Evolutionary conservation across 2,797 vertebrate species (phyloP).

Genomic region (Rhinophrynus dorsalis): DNA sequence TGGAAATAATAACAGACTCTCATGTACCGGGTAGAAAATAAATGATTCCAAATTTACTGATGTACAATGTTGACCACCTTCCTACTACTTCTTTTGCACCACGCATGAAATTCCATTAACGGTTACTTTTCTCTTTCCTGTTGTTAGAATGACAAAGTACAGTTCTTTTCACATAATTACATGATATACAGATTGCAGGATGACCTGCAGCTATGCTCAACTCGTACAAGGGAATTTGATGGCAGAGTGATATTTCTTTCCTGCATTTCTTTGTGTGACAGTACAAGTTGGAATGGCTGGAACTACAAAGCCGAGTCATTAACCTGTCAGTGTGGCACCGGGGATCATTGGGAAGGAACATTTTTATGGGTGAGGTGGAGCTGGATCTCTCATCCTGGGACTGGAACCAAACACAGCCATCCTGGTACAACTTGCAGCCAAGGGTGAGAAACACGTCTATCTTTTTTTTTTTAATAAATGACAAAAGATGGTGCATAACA

Average conservation of each 20-base stretch:
- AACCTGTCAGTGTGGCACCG: constrained; percentile 95
- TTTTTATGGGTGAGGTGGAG: constrained; percentile 93
- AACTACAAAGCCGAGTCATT: constrained; percentile 81
- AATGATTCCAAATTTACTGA: no score
- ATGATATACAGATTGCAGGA: no score
- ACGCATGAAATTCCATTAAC: no score
- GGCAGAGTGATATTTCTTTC: neutral
- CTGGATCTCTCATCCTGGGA: constrained; percentile 81
- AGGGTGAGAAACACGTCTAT: constrained; percentile 69
- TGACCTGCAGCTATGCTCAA: no score
- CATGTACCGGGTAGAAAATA: no score
- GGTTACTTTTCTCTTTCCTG: no score
- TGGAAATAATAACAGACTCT: no score
- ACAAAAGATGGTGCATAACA: neutral
- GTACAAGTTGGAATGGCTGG: constrained; percentile 82
- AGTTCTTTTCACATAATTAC: no score
- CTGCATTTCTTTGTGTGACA: constrained; percentile 54
- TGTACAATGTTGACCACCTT: no score
- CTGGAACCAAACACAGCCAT: constrained; percentile 75
- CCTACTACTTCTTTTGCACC: no score
- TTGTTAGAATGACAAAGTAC: no score
- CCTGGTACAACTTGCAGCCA: constrained; percentile 85
- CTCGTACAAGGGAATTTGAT: no score
- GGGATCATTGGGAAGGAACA: constrained; percentile 81
- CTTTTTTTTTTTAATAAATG: neutral